Conservation (phyloP, 2,888 invertebrate species). For the Penaeus monodon region DNA sequence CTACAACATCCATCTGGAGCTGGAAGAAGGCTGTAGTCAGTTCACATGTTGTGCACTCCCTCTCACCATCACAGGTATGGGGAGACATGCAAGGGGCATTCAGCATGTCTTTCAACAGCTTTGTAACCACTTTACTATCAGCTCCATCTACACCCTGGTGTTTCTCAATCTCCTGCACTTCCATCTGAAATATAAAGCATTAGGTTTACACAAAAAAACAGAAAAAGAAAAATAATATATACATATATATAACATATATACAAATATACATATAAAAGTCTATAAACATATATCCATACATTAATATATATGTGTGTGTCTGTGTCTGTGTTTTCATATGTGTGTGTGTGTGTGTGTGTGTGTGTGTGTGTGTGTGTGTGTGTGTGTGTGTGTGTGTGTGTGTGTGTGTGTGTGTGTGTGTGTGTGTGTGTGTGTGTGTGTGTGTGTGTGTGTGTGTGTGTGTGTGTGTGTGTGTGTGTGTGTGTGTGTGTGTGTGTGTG, state of each 20-base stretch:
- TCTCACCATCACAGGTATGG: constrained; percentile 73
- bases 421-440: no score
- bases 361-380: no score
- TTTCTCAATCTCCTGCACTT: constrained; percentile 85
- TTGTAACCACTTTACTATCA: constrained; percentile 79
- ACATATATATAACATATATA: background rate
- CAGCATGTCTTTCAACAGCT: constrained; percentile 82
- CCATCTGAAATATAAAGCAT: constrained; percentile 75
- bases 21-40: constrained; percentile 96
- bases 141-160: constrained; percentile 84
- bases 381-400: no score
- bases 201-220: background rate
- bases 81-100: constrained; percentile 79
- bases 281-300: no score
- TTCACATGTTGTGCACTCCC: constrained; percentile 92
- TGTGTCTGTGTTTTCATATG: no score
- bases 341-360: no score
- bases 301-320: no score
- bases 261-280: no score
- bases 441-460: no score
- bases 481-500: no score
- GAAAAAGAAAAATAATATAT: background rate
- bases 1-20: constrained; percentile 83
- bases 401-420: no score
- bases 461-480: no score